Conservation (phyloP, 2,797 vertebrate species). For the Ambastaia sidthimunki region DNA sequence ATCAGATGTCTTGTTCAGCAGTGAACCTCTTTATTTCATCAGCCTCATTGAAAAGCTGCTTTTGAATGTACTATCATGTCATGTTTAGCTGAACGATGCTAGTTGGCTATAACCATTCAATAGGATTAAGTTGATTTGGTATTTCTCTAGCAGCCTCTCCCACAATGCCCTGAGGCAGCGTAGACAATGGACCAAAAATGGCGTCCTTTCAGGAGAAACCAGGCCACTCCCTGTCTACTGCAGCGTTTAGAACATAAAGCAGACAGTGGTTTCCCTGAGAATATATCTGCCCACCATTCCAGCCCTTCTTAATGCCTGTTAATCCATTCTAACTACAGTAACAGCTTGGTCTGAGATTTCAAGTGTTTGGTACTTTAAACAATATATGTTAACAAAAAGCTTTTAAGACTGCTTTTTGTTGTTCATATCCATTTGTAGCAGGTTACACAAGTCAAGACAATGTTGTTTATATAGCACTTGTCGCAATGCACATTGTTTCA, state of each 20-base stretch:
- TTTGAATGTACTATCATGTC: not conserved
- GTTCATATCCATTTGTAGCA: not conserved
- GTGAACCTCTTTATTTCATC: not conserved
- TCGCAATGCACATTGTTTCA: too few relatives aligned
- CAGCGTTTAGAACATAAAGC: constrained; percentile 42
- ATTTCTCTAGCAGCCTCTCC: constrained; percentile 50
- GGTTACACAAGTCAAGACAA: not conserved
- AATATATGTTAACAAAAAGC: constrained; percentile 6
- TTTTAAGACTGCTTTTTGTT: not conserved
- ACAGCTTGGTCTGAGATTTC: constrained; percentile 13
- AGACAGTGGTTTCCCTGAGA: constrained; percentile 34
- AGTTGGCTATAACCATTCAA: constrained; percentile 44
- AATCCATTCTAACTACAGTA: constrained; percentile 12
- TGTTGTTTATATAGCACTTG: not conserved
- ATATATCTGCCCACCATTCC: constrained; percentile 20
- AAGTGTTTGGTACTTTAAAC: constrained; percentile 1
- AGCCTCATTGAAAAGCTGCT: constrained; percentile 10
- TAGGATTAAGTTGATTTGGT: constrained; percentile 52
- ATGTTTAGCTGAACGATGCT: constrained; percentile 45
- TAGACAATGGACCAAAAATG: constrained; percentile 56
- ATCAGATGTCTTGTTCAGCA: constrained; percentile 20
- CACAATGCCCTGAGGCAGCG: constrained; percentile 46
- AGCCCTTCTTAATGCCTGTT: constrained; percentile 4
- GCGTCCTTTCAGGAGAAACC: constrained; percentile 48
- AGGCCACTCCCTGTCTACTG: constrained; percentile 50